Evolutionary conservation across 2,113 vertebrate species (phyloP).

Genomic region (Girardinichthys multiradiatus): DNA sequence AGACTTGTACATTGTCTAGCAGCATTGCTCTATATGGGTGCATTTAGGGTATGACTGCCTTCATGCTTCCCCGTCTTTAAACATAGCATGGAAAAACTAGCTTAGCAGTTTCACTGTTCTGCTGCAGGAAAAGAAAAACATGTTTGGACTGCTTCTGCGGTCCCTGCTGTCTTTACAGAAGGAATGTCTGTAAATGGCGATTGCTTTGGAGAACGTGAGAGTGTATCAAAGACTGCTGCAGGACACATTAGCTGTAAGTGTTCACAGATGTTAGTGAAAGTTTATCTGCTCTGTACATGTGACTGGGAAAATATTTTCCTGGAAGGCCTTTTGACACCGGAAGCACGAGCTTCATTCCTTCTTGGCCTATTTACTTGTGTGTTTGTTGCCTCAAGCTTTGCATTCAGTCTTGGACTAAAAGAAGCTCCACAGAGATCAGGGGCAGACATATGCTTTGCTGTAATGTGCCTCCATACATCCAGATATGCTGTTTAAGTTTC

Average conservation of each 20-base stretch:
- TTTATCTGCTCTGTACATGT: conserved; percentile 69
- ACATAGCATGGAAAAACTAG: conserved; percentile 67
- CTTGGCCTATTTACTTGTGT: conserved; percentile 64
- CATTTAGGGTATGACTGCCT: conserved; percentile 51
- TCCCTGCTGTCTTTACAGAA: conserved; percentile 71
- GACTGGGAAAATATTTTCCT: conserved; percentile 73
- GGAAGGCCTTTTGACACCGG: conserved; percentile 65
- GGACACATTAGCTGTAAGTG: conserved; percentile 77
- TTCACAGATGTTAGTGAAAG: conserved; percentile 82
- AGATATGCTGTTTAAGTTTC: conserved; percentile 15
- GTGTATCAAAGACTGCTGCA: conserved; percentile 69
- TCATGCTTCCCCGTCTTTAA: conserved; percentile 60
- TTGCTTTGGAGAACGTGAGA: conserved; percentile 71
- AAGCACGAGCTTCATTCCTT: conserved; percentile 58
- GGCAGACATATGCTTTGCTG: conserved; percentile 36
- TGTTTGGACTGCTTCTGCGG: conserved; percentile 79
- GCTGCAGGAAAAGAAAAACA: conserved; percentile 64
- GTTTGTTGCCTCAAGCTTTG: conserved; percentile 67
- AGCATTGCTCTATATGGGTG: conserved; percentile 36
- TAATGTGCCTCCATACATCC: conserved; percentile 22
- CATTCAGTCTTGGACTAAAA: conserved; percentile 43
- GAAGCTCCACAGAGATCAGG: conserved; percentile 25
- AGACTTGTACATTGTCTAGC: conserved; percentile 10
- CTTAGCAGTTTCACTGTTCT: conserved; percentile 65
- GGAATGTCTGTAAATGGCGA: conserved; percentile 83